phyloP scores from a whole-genome alignment of 2,888 invertebrate species.

The Linnaemya vulpina region DNA sequence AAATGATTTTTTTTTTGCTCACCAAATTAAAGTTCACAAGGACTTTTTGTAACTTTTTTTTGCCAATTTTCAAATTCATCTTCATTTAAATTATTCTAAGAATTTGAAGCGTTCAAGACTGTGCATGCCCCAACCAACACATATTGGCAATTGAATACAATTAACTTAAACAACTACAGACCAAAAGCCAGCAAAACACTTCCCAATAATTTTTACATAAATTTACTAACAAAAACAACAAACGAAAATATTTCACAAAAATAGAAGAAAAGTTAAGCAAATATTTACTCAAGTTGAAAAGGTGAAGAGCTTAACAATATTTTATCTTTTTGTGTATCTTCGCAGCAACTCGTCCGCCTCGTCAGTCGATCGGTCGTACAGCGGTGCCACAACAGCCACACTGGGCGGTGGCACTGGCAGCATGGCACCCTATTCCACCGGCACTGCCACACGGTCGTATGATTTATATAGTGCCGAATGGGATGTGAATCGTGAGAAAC shows the following conservation, averaged over 20 bases:
- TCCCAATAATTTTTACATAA: conserved; percentile 12
- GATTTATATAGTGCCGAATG: conserved; percentile 85
- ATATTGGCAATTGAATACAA: conserved; percentile 53
- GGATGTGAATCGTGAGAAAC: conserved; percentile 86
- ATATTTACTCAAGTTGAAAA: conserved; percentile 19
- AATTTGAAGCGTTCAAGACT: not conserved
- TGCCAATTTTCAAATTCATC: no score
- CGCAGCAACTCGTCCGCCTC: conserved; percentile 81
- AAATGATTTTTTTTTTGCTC: no score
- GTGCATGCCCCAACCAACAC: conserved; percentile 5
- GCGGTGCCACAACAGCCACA: conserved; percentile 75
- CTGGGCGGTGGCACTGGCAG: conserved; percentile 50
- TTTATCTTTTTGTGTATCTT: conserved; percentile 23
- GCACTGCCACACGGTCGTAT: conserved; percentile 80
- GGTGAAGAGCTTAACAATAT: not conserved
- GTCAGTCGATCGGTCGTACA: conserved; percentile 77
- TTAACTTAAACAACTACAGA: conserved; percentile 12
- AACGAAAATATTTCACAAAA: no score
- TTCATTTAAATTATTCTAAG: no score
- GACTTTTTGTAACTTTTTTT: no score
- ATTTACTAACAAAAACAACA: not conserved
- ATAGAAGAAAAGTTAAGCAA: not conserved
- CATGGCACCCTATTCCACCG: conserved; percentile 68
- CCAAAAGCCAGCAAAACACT: conserved; percentile 12
- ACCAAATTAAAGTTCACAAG: no score